These are phyloP conservation scores for Magallana nippona DNA, from an alignment of 2,888 invertebrate genomes.

Conservation along the genomic window DNA sequence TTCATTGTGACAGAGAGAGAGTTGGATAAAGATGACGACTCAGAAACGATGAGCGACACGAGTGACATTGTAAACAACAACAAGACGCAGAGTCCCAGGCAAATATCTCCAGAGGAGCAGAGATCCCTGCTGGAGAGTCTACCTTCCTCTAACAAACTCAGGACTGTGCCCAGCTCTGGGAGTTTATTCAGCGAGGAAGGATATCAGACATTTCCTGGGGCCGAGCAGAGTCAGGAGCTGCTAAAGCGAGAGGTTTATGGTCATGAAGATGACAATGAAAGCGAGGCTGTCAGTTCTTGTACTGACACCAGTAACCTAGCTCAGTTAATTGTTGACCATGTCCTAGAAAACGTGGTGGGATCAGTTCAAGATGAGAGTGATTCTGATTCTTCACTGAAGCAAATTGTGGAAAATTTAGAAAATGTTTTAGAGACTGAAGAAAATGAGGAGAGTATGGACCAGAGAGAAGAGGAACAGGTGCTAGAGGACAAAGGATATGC, in stretches of 20 bases:
- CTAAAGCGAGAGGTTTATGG: slow-evolving; percentile 15
- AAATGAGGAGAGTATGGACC: not conserved
- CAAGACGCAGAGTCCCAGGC: not conserved
- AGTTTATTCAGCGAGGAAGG: slow-evolving; percentile 33
- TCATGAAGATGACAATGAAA: slow-evolving; percentile 39
- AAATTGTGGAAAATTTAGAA: not conserved
- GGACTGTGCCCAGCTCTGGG: slow-evolving; percentile 11
- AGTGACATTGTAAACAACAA: slow-evolving; percentile 40
- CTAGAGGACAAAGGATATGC: slow-evolving; percentile 11
- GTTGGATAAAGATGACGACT: slow-evolving; percentile 24
- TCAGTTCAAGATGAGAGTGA: slow-evolving; percentile 47
- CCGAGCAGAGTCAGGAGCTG: slow-evolving; percentile 33
- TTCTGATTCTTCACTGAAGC: not conserved
- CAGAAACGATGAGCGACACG: not conserved
- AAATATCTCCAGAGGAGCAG: not conserved
- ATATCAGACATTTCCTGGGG: slow-evolving; percentile 25
- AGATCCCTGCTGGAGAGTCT: not conserved
- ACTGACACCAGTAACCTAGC: slow-evolving; percentile 62
- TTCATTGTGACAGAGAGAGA: slow-evolving; percentile 23
- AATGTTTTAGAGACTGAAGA: slow-evolving; percentile 4
- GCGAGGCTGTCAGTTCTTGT: slow-evolving; percentile 28
- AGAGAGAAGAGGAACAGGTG: slow-evolving; percentile 7
- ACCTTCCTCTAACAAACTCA: slow-evolving; percentile 10
- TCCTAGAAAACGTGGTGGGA: slow-evolving; percentile 54
- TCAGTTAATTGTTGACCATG: slow-evolving; percentile 59